A percentile compares a stretch with the other conserved stretches of the same genome.
Evolutionary conservation across 1,140 invertebrate genomes (phyloP).

Genomic region (Heliothis subflexa): DNA sequence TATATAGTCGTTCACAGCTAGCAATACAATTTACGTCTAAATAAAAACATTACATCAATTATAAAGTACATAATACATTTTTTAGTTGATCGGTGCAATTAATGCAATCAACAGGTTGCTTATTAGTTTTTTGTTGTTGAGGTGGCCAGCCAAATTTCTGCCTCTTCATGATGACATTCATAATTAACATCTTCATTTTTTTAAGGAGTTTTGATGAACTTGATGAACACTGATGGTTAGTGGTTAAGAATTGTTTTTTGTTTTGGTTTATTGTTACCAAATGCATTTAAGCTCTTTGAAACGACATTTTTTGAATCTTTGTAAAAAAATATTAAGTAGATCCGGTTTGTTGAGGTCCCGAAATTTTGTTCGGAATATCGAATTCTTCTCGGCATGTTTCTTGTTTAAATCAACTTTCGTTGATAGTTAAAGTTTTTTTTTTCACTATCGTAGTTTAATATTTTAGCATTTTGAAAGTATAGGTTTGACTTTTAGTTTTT

Average conservation of each 20-base stretch:
- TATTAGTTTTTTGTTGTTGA: constrained; percentile 55
- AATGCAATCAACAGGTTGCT: constrained; percentile 55
- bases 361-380: constrained; percentile 64
- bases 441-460: no score
- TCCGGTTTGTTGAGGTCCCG: constrained; percentile 63
- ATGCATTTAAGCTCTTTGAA: constrained; percentile 69
- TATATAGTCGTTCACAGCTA: constrained; percentile 75
- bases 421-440: no score
- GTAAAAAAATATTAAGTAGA: constrained; percentile 61
- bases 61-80: no score
- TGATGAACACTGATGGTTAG: constrained; percentile 54
- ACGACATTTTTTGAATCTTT: constrained; percentile 65
- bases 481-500: no score
- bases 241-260: constrained; percentile 63
- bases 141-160: constrained; percentile 60
- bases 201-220: constrained; percentile 49
- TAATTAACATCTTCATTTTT: constrained; percentile 62
- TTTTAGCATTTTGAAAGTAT: no score
- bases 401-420: no score
- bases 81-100: constrained; percentile 64
- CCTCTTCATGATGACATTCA: constrained; percentile 66
- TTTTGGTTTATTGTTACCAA: constrained; percentile 62
- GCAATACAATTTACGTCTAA: no score
- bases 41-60: no score
- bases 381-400: constrained; percentile 59